Base-by-base conservation (phyloP, 53 echinoderm and acorn worm species). In the Echinarachnius parma region DNA sequence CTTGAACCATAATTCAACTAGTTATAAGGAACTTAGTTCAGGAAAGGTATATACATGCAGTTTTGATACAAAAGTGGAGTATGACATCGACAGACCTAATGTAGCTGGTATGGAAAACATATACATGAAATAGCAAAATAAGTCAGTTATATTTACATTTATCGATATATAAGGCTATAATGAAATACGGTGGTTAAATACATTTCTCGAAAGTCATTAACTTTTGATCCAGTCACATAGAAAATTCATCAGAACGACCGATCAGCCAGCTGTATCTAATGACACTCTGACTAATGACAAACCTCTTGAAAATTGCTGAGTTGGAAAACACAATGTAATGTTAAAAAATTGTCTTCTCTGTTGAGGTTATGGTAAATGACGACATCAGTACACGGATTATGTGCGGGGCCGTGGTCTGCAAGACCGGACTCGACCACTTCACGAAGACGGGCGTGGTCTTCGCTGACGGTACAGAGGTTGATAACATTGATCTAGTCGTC, bases 361-460 rank as follows among this genome's bases (percentile, higher is more conserved):
- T 9, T 29, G 19, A 75, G 79, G 80, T 82, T 19, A 95, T 95
- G 90, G 74, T 95, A 0, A 91, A 83, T 48, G 95, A 95, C 46
- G 75, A 77, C 28, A 87, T 95, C 23, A 87, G 81, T 18, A 59
- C 77, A 23, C 81, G 90, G 16, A 87, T 91, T 30, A 46, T 95
- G 34, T 84, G 90, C 49, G 95, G 95, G 11, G 67, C 74, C 4
- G 59, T 95, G 20, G 84, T 91, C 54, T 77, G 87, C 46, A 84
- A 85, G 39, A 62, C 87, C 0, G 84, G 77, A 34, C 62, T 95
- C 23, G 84, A 91, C 44, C 72, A 60, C 21, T 95, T 90, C 54
- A 90, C 95, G 0, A 48, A 59, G 34, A 75, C 65, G 60, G 90
- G 87, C 3, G 85, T 90, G 21, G 87, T 80, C 44, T 90, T 95